Evolutionary conservation across 1,140 invertebrate genomes (phyloP).

Genomic region (Meloidogyne exigua): DNA sequence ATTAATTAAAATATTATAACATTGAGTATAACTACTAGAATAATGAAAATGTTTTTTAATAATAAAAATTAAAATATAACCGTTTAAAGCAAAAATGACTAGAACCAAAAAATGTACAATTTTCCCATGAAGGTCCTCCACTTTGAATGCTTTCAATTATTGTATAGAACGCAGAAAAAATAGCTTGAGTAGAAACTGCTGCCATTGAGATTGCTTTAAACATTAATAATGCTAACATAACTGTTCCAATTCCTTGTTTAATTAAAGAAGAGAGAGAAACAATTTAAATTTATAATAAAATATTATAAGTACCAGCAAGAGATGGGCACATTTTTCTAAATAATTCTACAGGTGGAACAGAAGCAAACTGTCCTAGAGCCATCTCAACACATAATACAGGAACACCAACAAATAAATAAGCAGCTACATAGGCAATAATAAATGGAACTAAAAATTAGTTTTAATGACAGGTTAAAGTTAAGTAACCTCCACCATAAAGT

Average conservation of each 20-base stretch:
- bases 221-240: conserved; percentile 5
- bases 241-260: not conserved
- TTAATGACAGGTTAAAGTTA: not conserved
- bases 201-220: conserved; percentile 1
- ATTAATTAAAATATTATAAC: not conserved
- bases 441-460: not conserved
- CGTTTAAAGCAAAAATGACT: not conserved
- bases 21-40: not conserved
- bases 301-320: not conserved
- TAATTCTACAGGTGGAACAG: not conserved
- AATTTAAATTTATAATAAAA: not conserved
- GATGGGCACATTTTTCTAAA: not conserved
- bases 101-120: not conserved
- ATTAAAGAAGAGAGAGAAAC: not conserved
- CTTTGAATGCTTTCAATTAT: not conserved
- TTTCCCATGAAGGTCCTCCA: not conserved
- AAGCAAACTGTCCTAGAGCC: conserved; percentile 4
- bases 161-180: not conserved
- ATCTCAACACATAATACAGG: not conserved
- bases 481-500: not conserved
- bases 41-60: not conserved
- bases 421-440: not conserved
- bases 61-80: not conserved
- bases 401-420: not conserved
- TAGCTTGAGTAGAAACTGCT: not conserved